Percentiles rank a stretch among this genome's conserved stretches.
These are phyloP conservation scores for Formicarius rufipectus DNA, from an alignment of 2,113 vertebrate species.

Conservation along the genomic window DNA sequence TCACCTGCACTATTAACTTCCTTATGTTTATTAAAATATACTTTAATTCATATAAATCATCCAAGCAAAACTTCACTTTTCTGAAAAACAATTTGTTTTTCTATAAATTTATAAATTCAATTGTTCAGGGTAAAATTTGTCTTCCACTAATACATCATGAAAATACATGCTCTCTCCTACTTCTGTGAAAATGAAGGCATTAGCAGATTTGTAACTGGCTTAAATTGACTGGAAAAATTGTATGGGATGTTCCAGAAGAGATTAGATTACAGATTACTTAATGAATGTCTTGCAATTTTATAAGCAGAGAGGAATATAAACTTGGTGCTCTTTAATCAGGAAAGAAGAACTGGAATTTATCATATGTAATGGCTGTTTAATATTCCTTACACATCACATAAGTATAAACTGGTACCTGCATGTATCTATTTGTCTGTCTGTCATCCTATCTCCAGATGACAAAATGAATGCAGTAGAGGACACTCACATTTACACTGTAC, in stretches of 20 bases:
- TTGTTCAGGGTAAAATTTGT: neutral
- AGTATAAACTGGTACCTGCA: neutral
- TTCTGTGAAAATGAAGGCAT: neutral
- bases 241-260: neutral
- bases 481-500: neutral
- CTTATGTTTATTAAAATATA: neutral
- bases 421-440: neutral
- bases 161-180: neutral
- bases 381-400: neutral
- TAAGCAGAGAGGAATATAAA: neutral
- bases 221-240: neutral
- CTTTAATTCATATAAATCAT: neutral
- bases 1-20: neutral
- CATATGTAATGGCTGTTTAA: neutral
- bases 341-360: neutral
- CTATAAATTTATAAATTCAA: neutral
- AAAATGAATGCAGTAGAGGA: neutral
- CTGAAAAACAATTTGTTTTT: neutral
- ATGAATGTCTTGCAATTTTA: neutral
- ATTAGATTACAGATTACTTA: neutral
- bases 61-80: neutral
- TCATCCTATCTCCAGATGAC: neutral
- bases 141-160: neutral
- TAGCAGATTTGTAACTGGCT: neutral
- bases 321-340: neutral